phyloP scores from a whole-genome alignment of 2,797 vertebrate species.

The Pipistrellus kuhlii region DNA sequence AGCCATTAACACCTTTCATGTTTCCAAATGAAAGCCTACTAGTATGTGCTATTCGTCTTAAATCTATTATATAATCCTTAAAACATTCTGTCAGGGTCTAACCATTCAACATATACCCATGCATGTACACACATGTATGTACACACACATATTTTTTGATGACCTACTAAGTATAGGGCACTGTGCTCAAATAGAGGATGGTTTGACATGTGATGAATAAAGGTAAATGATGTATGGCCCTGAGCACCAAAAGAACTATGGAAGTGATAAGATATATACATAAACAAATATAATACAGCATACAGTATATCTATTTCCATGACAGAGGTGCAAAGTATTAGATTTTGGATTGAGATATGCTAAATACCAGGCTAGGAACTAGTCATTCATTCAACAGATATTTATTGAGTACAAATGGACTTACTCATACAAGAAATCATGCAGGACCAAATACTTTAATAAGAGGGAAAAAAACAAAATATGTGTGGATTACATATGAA shows the following conservation, averaged over 20 bases:
- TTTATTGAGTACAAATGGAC: conserved; percentile 44
- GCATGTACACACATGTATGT: neutral
- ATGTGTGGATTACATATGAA: neutral
- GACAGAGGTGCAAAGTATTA: conserved; percentile 23
- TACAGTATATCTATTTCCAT: neutral
- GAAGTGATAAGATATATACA: conserved; percentile 12
- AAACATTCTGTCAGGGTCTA: neutral
- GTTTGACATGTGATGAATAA: neutral
- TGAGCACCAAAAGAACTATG: neutral
- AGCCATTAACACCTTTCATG: neutral
- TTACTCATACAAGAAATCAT: neutral
- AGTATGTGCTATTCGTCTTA: neutral
- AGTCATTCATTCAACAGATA: neutral
- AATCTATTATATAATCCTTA: neutral
- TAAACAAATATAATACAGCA: conserved; percentile 27
- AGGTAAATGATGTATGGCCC: neutral
- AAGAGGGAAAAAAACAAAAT: neutral
- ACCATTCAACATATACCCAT: neutral
- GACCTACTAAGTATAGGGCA: neutral
- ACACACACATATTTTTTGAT: neutral
- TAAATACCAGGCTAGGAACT: neutral
- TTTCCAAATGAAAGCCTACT: conserved; percentile 9
- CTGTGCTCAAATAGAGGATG: neutral
- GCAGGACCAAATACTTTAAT: conserved; percentile 8
- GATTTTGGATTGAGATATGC: neutral